Evolutionary conservation across 1,140 invertebrate species (phyloP).

Genomic region (Pinna nobilis): DNA sequence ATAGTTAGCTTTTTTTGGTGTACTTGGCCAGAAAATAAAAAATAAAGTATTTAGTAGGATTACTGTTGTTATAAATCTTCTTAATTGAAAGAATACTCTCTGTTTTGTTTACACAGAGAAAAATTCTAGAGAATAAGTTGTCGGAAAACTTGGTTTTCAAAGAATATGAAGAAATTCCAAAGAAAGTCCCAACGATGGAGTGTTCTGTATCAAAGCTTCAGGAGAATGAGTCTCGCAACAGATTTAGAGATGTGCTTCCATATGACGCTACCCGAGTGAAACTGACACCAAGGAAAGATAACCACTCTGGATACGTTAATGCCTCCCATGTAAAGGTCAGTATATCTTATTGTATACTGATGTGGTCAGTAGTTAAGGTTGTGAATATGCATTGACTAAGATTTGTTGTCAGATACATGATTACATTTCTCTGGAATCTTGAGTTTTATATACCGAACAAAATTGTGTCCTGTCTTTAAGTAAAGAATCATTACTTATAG

Average conservation of each 20-base stretch:
- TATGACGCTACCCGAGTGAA: conserved; percentile 91
- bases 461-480: too few species aligned
- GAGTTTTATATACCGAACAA: too few species aligned
- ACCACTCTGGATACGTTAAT: conserved; percentile 91
- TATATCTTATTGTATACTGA: too few species aligned
- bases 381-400: too few species aligned
- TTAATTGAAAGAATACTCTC: not conserved
- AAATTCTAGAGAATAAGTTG: conserved; percentile 87
- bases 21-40: too few species aligned
- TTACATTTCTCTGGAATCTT: too few species aligned
- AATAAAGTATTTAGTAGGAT: too few species aligned
- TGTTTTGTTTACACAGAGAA: conserved; percentile 80
- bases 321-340: conserved; percentile 88
- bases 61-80: too few species aligned
- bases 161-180: conserved; percentile 91
- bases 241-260: conserved; percentile 85
- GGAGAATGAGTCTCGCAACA: conserved; percentile 73
- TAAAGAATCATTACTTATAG: too few species aligned
- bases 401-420: too few species aligned
- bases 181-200: conserved; percentile 83
- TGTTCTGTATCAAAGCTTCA: conserved; percentile 81
- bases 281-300: conserved; percentile 83
- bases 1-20: too few species aligned
- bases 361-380: too few species aligned
- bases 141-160: conserved; percentile 87